A percentile compares a stretch with the other conserved stretches of the same genome.
Evolutionary conservation across 30 jellyfish, hydroid and myxozoan species (phyloP).

Genomic region (Hydractinia symbiolongicarpus): DNA sequence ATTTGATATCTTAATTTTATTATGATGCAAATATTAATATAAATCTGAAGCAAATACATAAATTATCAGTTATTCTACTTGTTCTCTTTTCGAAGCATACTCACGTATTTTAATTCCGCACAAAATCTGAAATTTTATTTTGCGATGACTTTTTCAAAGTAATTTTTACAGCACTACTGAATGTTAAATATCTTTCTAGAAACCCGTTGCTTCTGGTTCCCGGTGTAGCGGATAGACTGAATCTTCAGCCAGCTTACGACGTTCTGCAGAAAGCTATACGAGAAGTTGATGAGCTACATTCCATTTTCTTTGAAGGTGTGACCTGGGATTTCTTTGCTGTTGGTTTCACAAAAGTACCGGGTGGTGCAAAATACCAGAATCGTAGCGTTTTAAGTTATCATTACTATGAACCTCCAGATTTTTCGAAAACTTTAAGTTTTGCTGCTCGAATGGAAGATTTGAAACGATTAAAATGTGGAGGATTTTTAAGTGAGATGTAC

Average conservation of each 20-base stretch:
- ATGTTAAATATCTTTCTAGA: constrained; percentile 14
- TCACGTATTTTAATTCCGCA: too few relatives aligned
- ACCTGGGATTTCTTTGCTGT: constrained; percentile 92
- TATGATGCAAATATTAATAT: too few relatives aligned
- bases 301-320: constrained; percentile 52
- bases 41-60: too few relatives aligned
- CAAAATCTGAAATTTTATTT: too few relatives aligned
- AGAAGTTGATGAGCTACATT: constrained; percentile 67
- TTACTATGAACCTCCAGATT: constrained; percentile 97
- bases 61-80: too few relatives aligned
- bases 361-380: constrained; percentile 64
- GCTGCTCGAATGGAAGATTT: constrained; percentile 82
- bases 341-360: constrained; percentile 90
- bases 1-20: too few relatives aligned
- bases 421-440: constrained; percentile 62
- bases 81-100: too few relatives aligned
- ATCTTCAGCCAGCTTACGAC: constrained; percentile 89
- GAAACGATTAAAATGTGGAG: constrained; percentile 83
- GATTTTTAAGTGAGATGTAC: constrained; percentile 67
- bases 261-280: constrained; percentile 93
- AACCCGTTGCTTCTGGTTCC: constrained; percentile 74
- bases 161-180: not conserved
- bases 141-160: too few relatives aligned
- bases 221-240: constrained; percentile 80
- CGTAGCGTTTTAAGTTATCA: constrained; percentile 93